phyloP scores from a whole-genome alignment of 2,113 vertebrate species.

The Phaethon lepturus region DNA sequence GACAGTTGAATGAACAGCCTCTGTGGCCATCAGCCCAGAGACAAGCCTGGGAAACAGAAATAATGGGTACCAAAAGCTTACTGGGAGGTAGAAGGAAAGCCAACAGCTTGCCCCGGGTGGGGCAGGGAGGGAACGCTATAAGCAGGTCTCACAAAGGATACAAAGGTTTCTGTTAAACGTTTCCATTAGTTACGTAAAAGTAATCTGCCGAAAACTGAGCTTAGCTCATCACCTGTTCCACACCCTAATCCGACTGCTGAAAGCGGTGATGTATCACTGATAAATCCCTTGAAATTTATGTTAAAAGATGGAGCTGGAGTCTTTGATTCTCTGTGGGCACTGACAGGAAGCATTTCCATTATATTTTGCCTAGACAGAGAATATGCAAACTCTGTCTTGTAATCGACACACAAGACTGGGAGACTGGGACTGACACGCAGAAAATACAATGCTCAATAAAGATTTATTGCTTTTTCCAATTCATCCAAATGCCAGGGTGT shows the following conservation, averaged over 20 bases:
- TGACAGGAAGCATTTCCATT: background rate
- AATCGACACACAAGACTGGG: background rate
- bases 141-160: background rate
- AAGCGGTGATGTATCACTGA: background rate
- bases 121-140: background rate
- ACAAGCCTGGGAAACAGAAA: background rate
- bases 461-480: background rate
- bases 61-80: background rate
- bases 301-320: background rate
- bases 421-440: background rate
- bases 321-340: background rate
- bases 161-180: background rate
- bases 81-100: background rate
- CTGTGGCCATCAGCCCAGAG: fast-evolving
- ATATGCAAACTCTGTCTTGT: background rate
- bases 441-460: background rate
- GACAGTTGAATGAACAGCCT: background rate
- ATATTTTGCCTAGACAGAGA: background rate
- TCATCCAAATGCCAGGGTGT: background rate
- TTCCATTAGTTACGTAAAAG: background rate
- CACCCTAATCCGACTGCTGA: background rate
- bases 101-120: background rate
- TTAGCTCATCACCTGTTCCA: constrained; percentile 44
- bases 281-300: background rate
- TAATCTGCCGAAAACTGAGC: constrained; percentile 12